Conservation (phyloP, 2,113 vertebrate genomes). For the Tragelaphus imberbis region DNA sequence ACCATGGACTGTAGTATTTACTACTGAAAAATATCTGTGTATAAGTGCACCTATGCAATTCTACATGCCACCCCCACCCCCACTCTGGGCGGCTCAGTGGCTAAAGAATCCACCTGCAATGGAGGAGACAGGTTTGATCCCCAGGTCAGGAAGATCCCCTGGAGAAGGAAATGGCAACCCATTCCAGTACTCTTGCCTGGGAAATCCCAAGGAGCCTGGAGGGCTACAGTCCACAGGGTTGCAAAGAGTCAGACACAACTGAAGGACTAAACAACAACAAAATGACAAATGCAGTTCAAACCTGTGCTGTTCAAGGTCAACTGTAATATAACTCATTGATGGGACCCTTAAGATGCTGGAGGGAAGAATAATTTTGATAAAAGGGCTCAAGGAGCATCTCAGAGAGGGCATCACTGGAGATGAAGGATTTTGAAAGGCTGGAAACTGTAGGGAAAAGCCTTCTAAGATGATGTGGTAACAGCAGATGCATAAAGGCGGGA, state of each 20-base stretch:
- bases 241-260: not conserved
- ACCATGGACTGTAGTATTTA: not conserved
- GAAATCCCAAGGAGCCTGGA: not conserved
- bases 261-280: not conserved
- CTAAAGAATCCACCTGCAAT: not conserved
- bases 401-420: not conserved
- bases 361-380: not conserved
- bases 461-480: not conserved
- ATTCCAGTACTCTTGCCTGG: not conserved
- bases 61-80: rapidly evolving
- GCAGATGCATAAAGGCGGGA: not conserved
- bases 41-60: not conserved
- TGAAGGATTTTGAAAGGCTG: not conserved
- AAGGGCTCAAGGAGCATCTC: not conserved
- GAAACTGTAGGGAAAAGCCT: not conserved
- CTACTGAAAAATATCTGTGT: not conserved
- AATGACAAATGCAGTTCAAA: not conserved
- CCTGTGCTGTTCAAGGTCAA: not conserved
- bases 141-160: not conserved
- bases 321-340: not conserved
- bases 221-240: not conserved
- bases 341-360: not conserved
- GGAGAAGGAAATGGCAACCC: not conserved
- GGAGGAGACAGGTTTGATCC: not conserved
- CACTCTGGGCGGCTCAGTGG: not conserved